Evolutionary conservation across 2,113 vertebrate genomes (phyloP).

Genomic region (Butastur rufipennis): DNA sequence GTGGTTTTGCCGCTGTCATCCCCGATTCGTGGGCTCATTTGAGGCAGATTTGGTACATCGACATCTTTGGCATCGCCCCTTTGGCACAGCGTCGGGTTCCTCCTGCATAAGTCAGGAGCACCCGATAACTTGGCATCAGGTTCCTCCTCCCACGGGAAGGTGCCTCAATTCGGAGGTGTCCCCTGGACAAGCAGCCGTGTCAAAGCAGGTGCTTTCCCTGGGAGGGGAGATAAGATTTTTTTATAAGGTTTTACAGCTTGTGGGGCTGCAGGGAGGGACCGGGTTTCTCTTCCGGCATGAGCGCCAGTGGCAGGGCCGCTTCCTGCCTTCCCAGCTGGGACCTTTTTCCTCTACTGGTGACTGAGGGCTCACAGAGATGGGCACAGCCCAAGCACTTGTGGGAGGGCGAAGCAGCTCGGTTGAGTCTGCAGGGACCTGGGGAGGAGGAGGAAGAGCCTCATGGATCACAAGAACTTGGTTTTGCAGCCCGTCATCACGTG

Average conservation of each 20-base stretch:
- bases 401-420: rapidly evolving
- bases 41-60: neutral
- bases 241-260: neutral
- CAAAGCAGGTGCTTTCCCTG: neutral
- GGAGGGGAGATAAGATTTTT: neutral
- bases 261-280: conserved; percentile 1
- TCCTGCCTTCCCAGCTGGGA: conserved; percentile 27
- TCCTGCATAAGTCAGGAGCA: neutral
- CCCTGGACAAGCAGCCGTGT: neutral
- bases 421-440: neutral
- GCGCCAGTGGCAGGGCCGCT: rapidly evolving
- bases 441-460: neutral
- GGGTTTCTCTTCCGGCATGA: neutral
- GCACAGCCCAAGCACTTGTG: neutral
- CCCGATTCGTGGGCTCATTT: neutral
- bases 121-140: rapidly evolving
- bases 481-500: neutral
- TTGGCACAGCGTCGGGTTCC: rapidly evolving
- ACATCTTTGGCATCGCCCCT: neutral
- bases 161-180: rapidly evolving
- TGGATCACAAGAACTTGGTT: neutral
- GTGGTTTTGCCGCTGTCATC: rapidly evolving
- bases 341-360: neutral
- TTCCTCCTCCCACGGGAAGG: neutral
- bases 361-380: neutral